Evolutionary conservation across 2,888 invertebrate genomes (phyloP).

Genomic region (Asteroscopus sphinx): DNA sequence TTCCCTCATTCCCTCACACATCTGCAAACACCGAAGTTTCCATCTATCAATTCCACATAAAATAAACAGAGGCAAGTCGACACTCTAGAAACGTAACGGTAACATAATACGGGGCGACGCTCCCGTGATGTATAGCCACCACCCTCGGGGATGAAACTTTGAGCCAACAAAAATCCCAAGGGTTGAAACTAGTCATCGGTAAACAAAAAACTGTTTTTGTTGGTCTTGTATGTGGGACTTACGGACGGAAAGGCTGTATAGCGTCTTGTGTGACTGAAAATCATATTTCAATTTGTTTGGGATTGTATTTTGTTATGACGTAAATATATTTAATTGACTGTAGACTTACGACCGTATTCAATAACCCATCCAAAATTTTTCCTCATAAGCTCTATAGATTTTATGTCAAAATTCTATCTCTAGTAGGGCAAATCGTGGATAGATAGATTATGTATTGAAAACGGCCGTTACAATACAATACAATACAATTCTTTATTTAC

Average conservation of each 20-base stretch:
- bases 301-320: too few relatives aligned
- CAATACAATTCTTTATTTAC: too few relatives aligned
- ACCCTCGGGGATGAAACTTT: constrained; percentile 60
- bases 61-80: constrained; percentile 44
- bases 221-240: constrained; percentile 43
- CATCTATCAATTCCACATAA: constrained; percentile 31
- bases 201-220: constrained; percentile 67
- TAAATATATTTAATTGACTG: too few relatives aligned
- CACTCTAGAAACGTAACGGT: constrained; percentile 32
- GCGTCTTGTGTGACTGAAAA: background rate
- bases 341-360: too few relatives aligned
- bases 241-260: constrained; percentile 22
- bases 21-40: constrained; percentile 28
- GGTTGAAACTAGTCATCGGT: constrained; percentile 61
- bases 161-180: constrained; percentile 61
- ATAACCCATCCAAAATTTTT: too few relatives aligned
- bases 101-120: constrained; percentile 41
- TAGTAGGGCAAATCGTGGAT: too few relatives aligned
- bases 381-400: too few relatives aligned
- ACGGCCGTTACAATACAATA: too few relatives aligned
- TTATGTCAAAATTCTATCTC: too few relatives aligned
- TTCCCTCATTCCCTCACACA: background rate
- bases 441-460: too few relatives aligned
- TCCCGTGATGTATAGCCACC: constrained; percentile 57
- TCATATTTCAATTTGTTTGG: too few relatives aligned